A percentile compares a stretch with the other conserved stretches of the same genome.
Evolutionary conservation across 2,888 invertebrate species (phyloP).

Genomic region (Euclidia mi): DNA sequence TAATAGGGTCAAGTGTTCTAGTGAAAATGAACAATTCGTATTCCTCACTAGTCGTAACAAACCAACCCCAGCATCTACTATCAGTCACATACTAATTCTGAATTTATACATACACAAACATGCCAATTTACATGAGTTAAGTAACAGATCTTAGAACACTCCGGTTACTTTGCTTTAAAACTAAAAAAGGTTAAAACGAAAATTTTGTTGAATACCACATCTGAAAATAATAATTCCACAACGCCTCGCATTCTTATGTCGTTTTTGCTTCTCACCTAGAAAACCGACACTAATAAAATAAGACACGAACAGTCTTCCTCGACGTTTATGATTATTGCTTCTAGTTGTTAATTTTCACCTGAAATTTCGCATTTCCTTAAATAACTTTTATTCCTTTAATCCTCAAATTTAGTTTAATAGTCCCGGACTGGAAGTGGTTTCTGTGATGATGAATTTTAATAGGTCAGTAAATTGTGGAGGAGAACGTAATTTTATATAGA

Average conservation of each 20-base stretch:
- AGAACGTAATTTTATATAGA: too few relatives aligned
- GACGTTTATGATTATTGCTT: conserved; percentile 53
- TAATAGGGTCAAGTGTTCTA: too few relatives aligned
- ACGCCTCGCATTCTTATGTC: not conserved
- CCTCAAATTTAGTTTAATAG: conserved; percentile 47
- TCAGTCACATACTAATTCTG: too few relatives aligned
- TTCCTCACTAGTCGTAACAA: too few relatives aligned
- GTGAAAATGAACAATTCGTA: too few relatives aligned
- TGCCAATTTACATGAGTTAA: too few relatives aligned
- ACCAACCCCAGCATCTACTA: too few relatives aligned
- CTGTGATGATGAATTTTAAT: conserved; percentile 46
- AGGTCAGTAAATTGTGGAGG: conserved; percentile 33
- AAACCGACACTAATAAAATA: conserved; percentile 30
- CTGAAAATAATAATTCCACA: not conserved
- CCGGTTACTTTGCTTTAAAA: too few relatives aligned
- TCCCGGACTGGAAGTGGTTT: conserved; percentile 37
- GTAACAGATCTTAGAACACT: too few relatives aligned
- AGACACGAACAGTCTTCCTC: conserved; percentile 28
- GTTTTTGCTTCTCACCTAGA: not conserved
- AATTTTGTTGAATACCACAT: too few relatives aligned
- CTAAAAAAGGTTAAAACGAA: too few relatives aligned
- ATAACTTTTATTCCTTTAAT: conserved; percentile 41
- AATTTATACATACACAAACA: too few relatives aligned
- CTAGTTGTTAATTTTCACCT: conserved; percentile 43
- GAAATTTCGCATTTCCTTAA: conserved; percentile 32